These are phyloP conservation scores for Spilarctia lutea DNA, from an alignment of 2,888 invertebrate species.

Conservation along the genomic window DNA sequence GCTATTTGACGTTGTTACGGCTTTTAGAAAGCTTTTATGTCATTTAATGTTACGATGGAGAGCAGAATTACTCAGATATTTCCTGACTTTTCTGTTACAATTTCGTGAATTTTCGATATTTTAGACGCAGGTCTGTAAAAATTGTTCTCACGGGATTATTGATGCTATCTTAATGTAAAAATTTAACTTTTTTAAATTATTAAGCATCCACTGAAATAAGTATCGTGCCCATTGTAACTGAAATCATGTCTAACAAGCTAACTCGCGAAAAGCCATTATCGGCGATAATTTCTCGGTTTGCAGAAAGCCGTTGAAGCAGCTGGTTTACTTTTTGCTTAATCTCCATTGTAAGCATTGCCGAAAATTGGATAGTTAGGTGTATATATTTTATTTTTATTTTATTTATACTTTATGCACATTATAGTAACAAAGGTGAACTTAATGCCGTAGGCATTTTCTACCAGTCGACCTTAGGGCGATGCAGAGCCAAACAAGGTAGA, in stretches of 20 bases:
- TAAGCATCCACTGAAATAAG: neutral
- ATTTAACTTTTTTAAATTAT: no score
- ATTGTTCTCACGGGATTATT: neutral
- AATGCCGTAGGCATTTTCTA: no score
- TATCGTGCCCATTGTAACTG: neutral
- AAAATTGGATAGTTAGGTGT: neutral
- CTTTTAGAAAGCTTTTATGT: conserved; percentile 58
- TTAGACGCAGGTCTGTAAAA: neutral
- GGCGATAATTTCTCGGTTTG: no score
- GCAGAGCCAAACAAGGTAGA: no score
- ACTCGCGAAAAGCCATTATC: neutral
- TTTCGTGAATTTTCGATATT: conserved; percentile 14
- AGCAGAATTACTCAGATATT: conserved; percentile 30
- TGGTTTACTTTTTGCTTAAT: no score
- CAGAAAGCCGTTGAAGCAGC: neutral
- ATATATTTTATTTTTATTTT: no score
- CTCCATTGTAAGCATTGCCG: neutral
- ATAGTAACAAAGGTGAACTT: no score
- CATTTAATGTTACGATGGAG: conserved; percentile 48
- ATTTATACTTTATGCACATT: no score
- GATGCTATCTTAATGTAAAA: neutral
- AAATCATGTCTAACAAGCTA: neutral
- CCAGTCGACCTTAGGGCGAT: no score
- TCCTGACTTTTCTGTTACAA: conserved; percentile 13
- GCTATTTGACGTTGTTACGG: conserved; percentile 40